Percentiles rank a stretch among this genome's conserved stretches.
These are phyloP conservation scores for Diaprepes abbreviatus DNA, from an alignment of 2,888 invertebrate genomes.

Conservation along the genomic window DNA sequence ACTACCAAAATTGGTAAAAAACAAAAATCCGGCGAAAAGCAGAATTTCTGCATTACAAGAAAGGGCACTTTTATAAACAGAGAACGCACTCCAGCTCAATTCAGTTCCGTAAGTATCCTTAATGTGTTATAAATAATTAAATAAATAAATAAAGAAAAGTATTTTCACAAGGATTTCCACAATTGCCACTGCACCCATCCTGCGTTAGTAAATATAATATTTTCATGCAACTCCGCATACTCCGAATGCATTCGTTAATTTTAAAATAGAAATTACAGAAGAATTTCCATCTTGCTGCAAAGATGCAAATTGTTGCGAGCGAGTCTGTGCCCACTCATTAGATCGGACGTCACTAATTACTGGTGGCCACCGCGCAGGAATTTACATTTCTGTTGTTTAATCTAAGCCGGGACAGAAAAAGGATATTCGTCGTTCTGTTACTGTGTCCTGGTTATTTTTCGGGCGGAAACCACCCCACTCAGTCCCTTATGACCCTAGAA, in stretches of 20 bases:
- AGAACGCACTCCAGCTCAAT: too few species aligned
- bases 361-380: conserved; percentile 50
- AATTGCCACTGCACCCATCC: conserved; percentile 36
- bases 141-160: too few species aligned
- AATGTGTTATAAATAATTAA: too few species aligned
- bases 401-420: conserved; percentile 50
- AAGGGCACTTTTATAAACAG: too few species aligned
- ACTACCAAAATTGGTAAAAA: too few species aligned
- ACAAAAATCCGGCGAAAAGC: too few species aligned
- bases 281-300: conserved; percentile 50
- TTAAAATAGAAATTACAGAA: conserved; percentile 61
- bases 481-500: background rate
- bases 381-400: conserved; percentile 52
- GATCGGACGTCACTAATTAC: conserved; percentile 59
- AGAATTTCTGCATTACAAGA: too few species aligned
- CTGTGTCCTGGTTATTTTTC: conserved; percentile 33
- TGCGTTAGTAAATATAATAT: conserved; percentile 41
- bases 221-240: conserved; percentile 43
- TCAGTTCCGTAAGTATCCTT: too few species aligned
- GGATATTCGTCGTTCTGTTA: conserved; percentile 38
- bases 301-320: conserved; percentile 56
- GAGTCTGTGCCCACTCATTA: conserved; percentile 56
- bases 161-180: conserved; percentile 43
- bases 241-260: conserved; percentile 60
- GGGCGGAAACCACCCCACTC: conserved; percentile 19